Conservation (phyloP, 2,797 vertebrate genomes). For the Urocyon cinereoargenteus region DNA sequence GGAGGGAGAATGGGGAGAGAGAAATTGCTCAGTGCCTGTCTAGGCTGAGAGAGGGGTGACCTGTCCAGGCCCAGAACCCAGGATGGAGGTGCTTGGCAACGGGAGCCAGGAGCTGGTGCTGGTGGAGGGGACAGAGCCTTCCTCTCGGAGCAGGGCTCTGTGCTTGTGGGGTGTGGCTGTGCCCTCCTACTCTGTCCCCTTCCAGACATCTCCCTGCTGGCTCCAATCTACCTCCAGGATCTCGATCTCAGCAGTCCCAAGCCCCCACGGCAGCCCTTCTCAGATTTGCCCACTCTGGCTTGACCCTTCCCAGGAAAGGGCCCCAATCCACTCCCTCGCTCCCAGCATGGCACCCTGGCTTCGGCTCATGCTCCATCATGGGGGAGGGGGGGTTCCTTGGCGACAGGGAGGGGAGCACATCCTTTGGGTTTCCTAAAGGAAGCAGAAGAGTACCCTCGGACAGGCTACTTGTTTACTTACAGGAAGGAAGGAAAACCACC, state of each 20-base stretch:
- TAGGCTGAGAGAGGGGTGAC: background rate
- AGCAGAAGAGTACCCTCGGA: background rate
- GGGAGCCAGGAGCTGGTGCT: background rate
- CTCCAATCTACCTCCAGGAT: background rate
- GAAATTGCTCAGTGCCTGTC: background rate
- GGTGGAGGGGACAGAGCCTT: background rate
- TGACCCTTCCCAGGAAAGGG: background rate
- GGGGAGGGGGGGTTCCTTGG: background rate
- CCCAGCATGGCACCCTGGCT: background rate
- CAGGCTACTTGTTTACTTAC: background rate
- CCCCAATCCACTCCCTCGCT: background rate
- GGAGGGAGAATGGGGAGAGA: background rate
- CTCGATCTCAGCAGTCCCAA: background rate
- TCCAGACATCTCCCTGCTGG: background rate
- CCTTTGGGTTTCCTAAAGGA: background rate
- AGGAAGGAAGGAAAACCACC: background rate
- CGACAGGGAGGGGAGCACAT: background rate
- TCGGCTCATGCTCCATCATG: background rate
- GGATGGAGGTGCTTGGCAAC: background rate
- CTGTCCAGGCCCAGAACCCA: no score
- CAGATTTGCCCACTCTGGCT: no score
- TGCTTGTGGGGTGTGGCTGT: background rate
- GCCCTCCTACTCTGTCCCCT: background rate
- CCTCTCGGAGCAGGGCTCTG: rapidly evolving
- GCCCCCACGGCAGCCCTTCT: background rate